Percentiles rank a stretch among this genome's conserved stretches.
Evolutionary conservation across 2,113 vertebrate species (phyloP).

Genomic region (Labeo rohita): DNA sequence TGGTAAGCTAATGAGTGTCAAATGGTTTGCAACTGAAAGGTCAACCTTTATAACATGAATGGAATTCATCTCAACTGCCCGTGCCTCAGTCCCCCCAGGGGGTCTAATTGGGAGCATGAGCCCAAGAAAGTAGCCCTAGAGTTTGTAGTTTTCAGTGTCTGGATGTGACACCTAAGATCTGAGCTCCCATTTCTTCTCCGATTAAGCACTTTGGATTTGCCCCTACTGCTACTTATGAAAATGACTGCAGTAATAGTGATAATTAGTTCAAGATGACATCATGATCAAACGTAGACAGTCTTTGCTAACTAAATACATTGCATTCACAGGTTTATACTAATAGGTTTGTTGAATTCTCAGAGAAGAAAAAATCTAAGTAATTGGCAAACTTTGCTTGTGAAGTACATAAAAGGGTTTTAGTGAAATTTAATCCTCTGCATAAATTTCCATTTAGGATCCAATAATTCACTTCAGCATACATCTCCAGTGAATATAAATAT

Average conservation of each 20-base stretch:
- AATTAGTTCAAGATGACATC: not conserved
- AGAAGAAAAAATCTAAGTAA: not conserved
- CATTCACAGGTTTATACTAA: not conserved
- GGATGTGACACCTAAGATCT: not conserved
- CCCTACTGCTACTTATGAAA: not conserved
- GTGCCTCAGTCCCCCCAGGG: slow-evolving; percentile 28
- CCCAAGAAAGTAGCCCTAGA: slow-evolving; percentile 4
- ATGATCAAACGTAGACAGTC: not conserved
- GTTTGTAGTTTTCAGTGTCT: not conserved
- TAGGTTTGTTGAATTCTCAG: not conserved
- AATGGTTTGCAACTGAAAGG: slow-evolving; percentile 74
- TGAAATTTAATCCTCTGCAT: not conserved
- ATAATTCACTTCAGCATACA: not conserved
- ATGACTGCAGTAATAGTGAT: slow-evolving; percentile 1
- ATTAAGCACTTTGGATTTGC: not conserved
- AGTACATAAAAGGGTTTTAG: not conserved
- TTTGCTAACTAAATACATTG: not conserved
- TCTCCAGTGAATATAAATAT: not conserved
- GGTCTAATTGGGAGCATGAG: slow-evolving; percentile 20
- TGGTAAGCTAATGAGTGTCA: slow-evolving; percentile 73
- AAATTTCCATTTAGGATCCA: not conserved
- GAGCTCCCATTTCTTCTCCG: not conserved
- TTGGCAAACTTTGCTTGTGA: not conserved
- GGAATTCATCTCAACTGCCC: not conserved
- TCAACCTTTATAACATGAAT: slow-evolving; percentile 61